phyloP scores from a whole-genome alignment of 2,113 vertebrate genomes.

The Xiphorhynchus elegans region DNA sequence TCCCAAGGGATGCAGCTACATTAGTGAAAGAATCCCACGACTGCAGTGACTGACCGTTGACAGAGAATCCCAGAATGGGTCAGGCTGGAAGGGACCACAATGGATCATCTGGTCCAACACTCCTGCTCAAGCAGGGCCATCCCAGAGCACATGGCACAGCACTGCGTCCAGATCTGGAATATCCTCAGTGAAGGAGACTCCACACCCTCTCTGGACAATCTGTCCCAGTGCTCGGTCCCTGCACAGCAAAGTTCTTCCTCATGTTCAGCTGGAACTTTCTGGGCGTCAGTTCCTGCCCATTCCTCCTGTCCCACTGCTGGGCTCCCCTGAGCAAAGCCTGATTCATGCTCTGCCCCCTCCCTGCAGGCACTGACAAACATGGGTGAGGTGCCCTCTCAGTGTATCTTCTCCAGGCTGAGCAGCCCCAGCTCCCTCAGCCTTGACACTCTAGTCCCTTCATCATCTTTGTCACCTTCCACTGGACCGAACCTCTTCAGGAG shows the following conservation, averaged over 20 bases:
- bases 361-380: neutral
- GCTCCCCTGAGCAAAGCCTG: neutral
- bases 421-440: neutral
- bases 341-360: neutral
- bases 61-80: neutral
- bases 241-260: neutral
- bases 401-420: accelerated
- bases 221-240: accelerated
- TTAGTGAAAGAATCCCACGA: neutral
- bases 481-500: neutral
- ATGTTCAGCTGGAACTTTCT: neutral
- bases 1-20: neutral
- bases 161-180: neutral
- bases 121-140: neutral
- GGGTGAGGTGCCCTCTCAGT: neutral
- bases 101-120: accelerated
- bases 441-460: neutral
- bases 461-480: neutral
- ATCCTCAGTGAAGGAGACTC: neutral
- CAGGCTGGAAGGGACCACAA: neutral
- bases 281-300: neutral
- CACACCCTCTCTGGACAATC: accelerated
- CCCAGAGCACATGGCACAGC: neutral
- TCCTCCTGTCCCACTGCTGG: neutral
- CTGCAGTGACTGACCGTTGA: neutral